These are phyloP conservation scores for Drosophila mercatorum DNA, from an alignment of 2,888 invertebrate genomes.

Conservation along the genomic window DNA sequence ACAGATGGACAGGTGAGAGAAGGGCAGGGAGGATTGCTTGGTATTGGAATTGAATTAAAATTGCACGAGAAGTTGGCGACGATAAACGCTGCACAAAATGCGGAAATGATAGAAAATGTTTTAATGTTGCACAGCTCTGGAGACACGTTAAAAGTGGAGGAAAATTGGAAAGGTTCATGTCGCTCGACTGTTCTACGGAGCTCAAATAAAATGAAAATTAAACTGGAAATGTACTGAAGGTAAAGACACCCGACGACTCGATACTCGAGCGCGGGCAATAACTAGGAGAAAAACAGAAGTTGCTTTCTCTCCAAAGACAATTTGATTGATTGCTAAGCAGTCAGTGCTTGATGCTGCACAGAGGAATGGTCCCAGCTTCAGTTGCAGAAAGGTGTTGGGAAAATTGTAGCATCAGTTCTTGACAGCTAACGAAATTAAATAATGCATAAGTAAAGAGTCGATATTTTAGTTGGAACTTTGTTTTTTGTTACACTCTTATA, in stretches of 20 bases:
- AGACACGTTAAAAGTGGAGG: background rate
- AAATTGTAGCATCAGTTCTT: slow-evolving; percentile 21
- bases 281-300: slow-evolving; percentile 23
- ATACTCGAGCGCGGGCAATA: slow-evolving; percentile 21
- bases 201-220: slow-evolving; percentile 2
- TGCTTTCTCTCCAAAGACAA: slow-evolving; percentile 43
- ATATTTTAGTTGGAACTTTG: too few relatives aligned
- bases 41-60: slow-evolving; percentile 73
- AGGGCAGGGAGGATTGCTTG: background rate
- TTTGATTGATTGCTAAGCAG: slow-evolving; percentile 73
- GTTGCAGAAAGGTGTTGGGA: slow-evolving; percentile 1
- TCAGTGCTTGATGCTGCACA: slow-evolving; percentile 6
- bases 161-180: background rate
- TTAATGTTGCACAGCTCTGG: slow-evolving; percentile 63
- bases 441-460: slow-evolving; percentile 14
- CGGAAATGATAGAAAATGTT: slow-evolving; percentile 78
- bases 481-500: background rate
- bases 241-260: background rate
- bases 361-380: background rate
- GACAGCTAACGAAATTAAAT: slow-evolving; percentile 24
- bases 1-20: slow-evolving; percentile 9
- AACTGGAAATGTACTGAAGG: background rate
- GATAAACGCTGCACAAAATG: slow-evolving; percentile 57
- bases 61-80: slow-evolving; percentile 62
- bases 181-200: background rate